Conservation (phyloP, 1,140 invertebrate species). For the Aphidius gifuensis region DNA sequence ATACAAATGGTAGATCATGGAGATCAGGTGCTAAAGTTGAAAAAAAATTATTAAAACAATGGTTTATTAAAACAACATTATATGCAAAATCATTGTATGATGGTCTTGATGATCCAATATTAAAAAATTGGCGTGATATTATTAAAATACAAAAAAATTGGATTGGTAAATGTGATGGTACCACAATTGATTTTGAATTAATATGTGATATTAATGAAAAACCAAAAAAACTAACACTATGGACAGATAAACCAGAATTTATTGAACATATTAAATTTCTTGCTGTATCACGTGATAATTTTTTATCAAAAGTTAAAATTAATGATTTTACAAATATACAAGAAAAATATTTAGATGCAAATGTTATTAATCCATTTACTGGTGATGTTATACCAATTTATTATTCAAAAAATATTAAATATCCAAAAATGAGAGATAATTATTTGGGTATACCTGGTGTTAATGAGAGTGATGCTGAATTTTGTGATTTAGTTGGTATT, state of each 20-base stretch:
- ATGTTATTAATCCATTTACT: constrained; percentile 74
- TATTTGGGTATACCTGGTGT: constrained; percentile 65
- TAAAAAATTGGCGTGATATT: constrained; percentile 81
- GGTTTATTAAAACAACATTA: constrained; percentile 91
- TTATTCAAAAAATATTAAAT: constrained; percentile 64
- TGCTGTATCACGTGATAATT: constrained; percentile 56
- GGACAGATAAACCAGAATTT: constrained; percentile 76
- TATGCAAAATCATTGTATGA: constrained; percentile 78
- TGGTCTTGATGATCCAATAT: constrained; percentile 67
- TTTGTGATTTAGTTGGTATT: constrained; percentile 59
- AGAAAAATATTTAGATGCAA: constrained; percentile 48
- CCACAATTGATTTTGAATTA: constrained; percentile 70
- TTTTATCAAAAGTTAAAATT: constrained; percentile 51
- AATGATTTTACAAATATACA: constrained; percentile 27
- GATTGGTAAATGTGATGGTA: constrained; percentile 91
- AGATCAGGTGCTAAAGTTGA: constrained; percentile 94
- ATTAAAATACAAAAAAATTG: constrained; percentile 89
- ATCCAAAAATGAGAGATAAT: constrained; percentile 61
- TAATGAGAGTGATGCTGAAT: constrained; percentile 57
- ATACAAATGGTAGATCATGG: constrained; percentile 89
- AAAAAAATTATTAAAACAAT: constrained; percentile 85
- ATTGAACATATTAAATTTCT: constrained; percentile 68
- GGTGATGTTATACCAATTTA: constrained; percentile 67
- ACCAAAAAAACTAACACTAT: constrained; percentile 61
- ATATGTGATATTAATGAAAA: constrained; percentile 41